Evolutionary conservation across 2,797 vertebrate genomes (phyloP).

Genomic region (Dromococcyx pavoninus): DNA sequence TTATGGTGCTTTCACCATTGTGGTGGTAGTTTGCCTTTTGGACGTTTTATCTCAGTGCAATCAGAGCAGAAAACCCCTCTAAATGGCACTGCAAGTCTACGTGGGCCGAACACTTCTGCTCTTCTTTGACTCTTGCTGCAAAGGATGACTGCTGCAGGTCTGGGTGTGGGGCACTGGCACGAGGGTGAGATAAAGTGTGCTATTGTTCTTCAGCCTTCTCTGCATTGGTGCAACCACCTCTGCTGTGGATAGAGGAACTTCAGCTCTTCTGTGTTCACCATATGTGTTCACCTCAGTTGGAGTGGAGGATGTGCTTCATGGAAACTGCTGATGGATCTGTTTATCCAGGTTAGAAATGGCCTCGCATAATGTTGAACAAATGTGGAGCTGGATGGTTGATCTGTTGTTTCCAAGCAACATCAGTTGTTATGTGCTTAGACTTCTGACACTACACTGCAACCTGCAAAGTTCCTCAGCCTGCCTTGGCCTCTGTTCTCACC

Average conservation of each 20-base stretch:
- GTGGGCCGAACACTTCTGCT: neutral
- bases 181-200: neutral
- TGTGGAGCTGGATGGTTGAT: neutral
- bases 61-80: neutral
- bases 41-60: neutral
- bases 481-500: neutral
- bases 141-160: neutral
- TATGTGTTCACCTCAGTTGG: neutral
- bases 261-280: neutral
- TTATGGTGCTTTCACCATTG: no score
- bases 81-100: neutral
- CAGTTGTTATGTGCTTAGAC: neutral
- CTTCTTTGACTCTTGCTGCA: neutral
- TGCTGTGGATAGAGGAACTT: neutral
- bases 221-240: neutral
- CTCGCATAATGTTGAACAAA: neutral
- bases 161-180: neutral
- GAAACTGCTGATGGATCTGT: neutral
- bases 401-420: neutral
- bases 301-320: neutral
- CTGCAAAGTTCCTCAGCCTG: neutral
- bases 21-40: no score
- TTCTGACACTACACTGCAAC: neutral
- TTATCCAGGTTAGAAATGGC: neutral
- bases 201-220: neutral